Percentiles rank a stretch among this genome's conserved stretches.
phyloP scores from a whole-genome alignment of 2,113 vertebrate species.

The Aspiorhynchus laticeps region DNA sequence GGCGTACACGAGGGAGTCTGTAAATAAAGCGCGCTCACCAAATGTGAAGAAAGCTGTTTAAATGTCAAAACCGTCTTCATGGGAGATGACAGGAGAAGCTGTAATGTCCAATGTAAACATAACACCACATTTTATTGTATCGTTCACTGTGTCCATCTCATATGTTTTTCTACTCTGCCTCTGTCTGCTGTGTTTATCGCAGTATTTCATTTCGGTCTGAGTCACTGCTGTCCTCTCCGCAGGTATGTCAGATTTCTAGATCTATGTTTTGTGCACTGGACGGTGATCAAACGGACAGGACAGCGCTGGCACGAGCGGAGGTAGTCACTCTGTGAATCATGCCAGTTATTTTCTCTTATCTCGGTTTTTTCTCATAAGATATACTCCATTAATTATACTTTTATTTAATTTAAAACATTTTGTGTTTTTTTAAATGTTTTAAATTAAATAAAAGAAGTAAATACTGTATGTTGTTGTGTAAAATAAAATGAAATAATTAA shows the following conservation, averaged over 20 bases:
- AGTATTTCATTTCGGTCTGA: neutral
- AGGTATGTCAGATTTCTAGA: neutral
- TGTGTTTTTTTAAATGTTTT: too few species aligned
- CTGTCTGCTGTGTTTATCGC: neutral
- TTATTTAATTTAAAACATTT: too few species aligned
- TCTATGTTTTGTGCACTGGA: neutral
- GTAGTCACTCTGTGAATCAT: too few species aligned
- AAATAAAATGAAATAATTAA: too few species aligned
- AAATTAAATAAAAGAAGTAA: too few species aligned
- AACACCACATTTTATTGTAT: neutral
- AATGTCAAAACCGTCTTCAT: slow-evolving; percentile 73
- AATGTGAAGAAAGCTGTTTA: slow-evolving; percentile 75
- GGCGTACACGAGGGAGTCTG: slow-evolving; percentile 49
- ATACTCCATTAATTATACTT: too few species aligned
- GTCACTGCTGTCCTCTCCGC: neutral
- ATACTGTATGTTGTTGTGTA: too few species aligned
- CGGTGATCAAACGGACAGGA: too few species aligned
- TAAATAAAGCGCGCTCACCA: slow-evolving; percentile 68
- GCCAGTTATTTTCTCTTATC: too few species aligned
- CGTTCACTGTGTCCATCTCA: neutral
- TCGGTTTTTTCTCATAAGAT: too few species aligned
- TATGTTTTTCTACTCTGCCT: neutral
- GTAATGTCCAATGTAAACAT: slow-evolving; percentile 37
- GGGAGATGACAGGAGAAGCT: slow-evolving; percentile 48
- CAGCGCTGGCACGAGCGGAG: too few species aligned